Evolutionary conservation across 2,797 vertebrate species (phyloP).

Genomic region (Thaleichthys pacificus): DNA sequence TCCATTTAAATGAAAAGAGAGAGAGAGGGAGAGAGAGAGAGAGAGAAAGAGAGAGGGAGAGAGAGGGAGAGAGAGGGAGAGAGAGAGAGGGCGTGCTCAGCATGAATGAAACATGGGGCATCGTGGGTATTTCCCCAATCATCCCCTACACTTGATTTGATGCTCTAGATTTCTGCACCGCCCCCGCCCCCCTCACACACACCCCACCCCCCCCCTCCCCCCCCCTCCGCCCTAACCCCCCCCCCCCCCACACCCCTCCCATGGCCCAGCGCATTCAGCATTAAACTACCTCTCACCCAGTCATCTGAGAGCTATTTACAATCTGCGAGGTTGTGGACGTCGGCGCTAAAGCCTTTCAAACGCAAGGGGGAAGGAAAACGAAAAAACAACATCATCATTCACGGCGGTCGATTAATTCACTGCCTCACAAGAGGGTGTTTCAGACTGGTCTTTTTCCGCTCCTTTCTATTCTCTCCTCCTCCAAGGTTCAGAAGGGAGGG

Average conservation of each 20-base stretch:
- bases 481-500: conserved; percentile 32
- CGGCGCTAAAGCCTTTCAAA: conserved; percentile 52
- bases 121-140: conserved; percentile 49
- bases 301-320: conserved; percentile 63
- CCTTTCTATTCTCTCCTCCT: conserved; percentile 22
- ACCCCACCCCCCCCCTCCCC: conserved; percentile 6
- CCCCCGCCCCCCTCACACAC: neutral
- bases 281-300: conserved; percentile 51
- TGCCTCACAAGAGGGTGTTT: conserved; percentile 42
- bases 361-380: conserved; percentile 22
- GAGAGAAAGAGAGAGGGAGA: conserved; percentile 14
- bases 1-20: conserved; percentile 55
- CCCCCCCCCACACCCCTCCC: conserved; percentile 19
- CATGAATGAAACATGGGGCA: conserved; percentile 50
- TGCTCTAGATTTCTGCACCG: conserved; percentile 33
- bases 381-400: conserved; percentile 52
- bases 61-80: conserved; percentile 22
- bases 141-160: conserved; percentile 47
- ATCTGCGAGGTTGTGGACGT: conserved; percentile 35
- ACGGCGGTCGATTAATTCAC: conserved; percentile 53
- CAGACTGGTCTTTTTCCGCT: conserved; percentile 27
- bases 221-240: conserved; percentile 21
- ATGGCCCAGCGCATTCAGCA: conserved; percentile 21
- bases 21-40: conserved; percentile 9
- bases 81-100: conserved; percentile 3